phyloP scores from a whole-genome alignment of 2,113 vertebrate genomes.

The Hippoglossus stenolepis region DNA sequence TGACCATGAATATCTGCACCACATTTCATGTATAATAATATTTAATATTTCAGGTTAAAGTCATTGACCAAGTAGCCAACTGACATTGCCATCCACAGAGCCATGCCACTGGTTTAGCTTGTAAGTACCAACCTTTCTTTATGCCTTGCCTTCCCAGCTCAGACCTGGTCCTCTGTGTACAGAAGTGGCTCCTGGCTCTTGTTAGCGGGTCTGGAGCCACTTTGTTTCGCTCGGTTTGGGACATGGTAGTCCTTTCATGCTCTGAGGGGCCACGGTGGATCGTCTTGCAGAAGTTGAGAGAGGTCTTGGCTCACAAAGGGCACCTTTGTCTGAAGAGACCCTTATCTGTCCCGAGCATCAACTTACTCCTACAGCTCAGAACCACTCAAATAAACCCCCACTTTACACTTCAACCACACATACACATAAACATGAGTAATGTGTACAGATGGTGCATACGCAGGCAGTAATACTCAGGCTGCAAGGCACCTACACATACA shows the following conservation, averaged over 20 bases:
- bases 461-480: neutral
- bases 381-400: constrained; percentile 53
- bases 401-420: constrained; percentile 61
- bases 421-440: constrained; percentile 23
- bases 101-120: neutral
- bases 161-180: neutral
- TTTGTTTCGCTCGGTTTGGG: constrained; percentile 64
- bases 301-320: constrained; percentile 53
- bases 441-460: constrained; percentile 1
- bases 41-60: neutral
- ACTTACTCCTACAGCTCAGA: constrained; percentile 61
- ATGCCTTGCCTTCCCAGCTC: neutral
- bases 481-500: neutral
- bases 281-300: constrained; percentile 61
- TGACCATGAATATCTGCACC: neutral
- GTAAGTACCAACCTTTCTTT: neutral
- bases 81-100: neutral
- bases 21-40: neutral
- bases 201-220: constrained; percentile 58
- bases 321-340: constrained; percentile 58
- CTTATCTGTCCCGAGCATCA: constrained; percentile 69
- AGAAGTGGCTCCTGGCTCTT: constrained; percentile 49
- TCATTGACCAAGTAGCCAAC: neutral
- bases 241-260: constrained; percentile 55
- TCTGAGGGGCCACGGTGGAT: constrained; percentile 41